Evolutionary conservation across 1,140 invertebrate species (phyloP).

Genomic region (Oscheius sp.): DNA sequence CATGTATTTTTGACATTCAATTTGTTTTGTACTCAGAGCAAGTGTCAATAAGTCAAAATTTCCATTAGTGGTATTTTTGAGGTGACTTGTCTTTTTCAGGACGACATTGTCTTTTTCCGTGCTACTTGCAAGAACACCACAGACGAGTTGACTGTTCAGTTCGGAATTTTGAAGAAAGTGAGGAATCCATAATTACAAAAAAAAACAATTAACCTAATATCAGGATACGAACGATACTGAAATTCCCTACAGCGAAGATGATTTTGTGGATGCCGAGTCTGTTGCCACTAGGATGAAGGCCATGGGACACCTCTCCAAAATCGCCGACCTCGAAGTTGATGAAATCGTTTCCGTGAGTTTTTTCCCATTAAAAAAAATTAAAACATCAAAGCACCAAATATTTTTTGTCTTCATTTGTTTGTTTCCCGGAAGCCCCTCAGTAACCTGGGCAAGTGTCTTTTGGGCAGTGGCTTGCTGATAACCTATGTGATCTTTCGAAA

Average conservation of each 20-base stretch:
- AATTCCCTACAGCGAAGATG: slow-evolving; percentile 33
- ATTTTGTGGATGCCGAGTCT: slow-evolving; percentile 21
- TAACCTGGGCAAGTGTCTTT: no score
- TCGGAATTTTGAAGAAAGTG: slow-evolving; percentile 34
- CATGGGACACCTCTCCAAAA: slow-evolving; percentile 24
- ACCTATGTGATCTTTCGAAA: no score
- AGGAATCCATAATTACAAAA: neutral
- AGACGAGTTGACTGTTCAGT: slow-evolving; percentile 34
- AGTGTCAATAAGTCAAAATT: no score
- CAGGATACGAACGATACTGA: slow-evolving; percentile 26
- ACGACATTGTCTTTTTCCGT: slow-evolving; percentile 35
- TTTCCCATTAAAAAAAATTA: no score
- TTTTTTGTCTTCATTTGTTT: no score
- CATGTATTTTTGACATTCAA: no score
- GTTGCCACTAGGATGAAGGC: slow-evolving; percentile 35
- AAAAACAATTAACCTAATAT: no score
- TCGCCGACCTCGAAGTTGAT: slow-evolving; percentile 29
- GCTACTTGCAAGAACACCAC: slow-evolving; percentile 22
- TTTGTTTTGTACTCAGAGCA: no score
- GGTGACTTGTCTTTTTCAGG: slow-evolving; percentile 28
- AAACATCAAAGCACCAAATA: no score
- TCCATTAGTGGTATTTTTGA: neutral
- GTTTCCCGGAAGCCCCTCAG: no score
- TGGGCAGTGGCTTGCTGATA: no score
- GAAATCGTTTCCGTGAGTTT: slow-evolving; percentile 29